Percentiles rank a stretch among this genome's conserved stretches.
These are phyloP conservation scores for Scortum barcoo DNA, from an alignment of 2,113 vertebrate species.

Conservation along the genomic window DNA sequence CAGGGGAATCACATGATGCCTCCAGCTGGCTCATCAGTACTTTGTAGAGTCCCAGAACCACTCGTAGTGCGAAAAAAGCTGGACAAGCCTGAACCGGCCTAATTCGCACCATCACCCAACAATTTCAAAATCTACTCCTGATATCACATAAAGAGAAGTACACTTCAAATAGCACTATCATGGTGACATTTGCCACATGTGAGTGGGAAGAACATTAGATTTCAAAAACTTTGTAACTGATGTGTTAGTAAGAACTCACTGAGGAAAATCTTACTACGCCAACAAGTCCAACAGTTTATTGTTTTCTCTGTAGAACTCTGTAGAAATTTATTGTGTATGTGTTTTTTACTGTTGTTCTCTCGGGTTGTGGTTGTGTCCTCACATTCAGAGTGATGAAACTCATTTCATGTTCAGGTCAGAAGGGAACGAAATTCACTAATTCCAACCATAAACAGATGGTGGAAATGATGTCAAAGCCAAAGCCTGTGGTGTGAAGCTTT, in stretches of 20 bases:
- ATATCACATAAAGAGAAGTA: background rate
- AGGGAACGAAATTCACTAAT: background rate
- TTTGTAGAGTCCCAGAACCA: slow-evolving; percentile 34
- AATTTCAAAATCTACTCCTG: slow-evolving; percentile 7
- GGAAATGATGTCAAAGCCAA: slow-evolving; percentile 13
- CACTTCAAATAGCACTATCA: background rate
- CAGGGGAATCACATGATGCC: slow-evolving; percentile 25
- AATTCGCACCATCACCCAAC: slow-evolving; percentile 28
- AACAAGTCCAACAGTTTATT: background rate
- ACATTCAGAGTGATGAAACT: background rate
- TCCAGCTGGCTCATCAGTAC: slow-evolving; percentile 56
- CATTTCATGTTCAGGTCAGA: slow-evolving; percentile 1
- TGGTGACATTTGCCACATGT: background rate
- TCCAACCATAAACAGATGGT: slow-evolving; percentile 9
- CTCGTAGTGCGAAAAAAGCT: slow-evolving; percentile 47
- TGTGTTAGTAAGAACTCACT: background rate
- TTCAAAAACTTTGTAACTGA: background rate
- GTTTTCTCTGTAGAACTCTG: background rate
- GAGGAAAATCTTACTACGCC: background rate
- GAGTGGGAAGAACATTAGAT: background rate
- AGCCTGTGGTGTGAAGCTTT: background rate
- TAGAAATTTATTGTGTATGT: too few species aligned
- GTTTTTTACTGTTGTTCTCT: background rate
- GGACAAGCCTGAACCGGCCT: slow-evolving; percentile 32
- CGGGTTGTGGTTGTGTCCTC: background rate